Evolutionary conservation across 2,888 invertebrate species (phyloP), one percentile per base, ranked within the genome.

Genomic region (Chrysina gloriosa): DNA sequence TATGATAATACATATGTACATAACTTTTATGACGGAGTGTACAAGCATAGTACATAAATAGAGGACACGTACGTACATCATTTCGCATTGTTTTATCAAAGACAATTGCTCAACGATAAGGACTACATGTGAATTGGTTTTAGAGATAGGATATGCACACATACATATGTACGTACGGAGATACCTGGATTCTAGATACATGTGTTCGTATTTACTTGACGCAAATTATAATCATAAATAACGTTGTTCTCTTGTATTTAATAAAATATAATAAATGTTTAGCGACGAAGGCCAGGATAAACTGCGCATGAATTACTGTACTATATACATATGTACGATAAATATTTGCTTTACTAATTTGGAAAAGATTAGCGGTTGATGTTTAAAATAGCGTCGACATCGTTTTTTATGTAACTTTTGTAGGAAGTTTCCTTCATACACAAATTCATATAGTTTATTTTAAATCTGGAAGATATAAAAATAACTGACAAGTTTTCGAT

Each of bases 261-360:
- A 52, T 52, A 52, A 52, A 52, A 52, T 52, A 52, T 52, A 52
- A 52, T 52, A 52, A 52, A 52, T 52, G 31, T 31, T 52, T 31
- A 16, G 16, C n/a, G 14, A 19, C 52, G 52, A 52, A 34, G 31
- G 52, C 31, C 29, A 9, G 19, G n/a, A 52, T 52, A 52, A 29
- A 31, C 31, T 52, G 52, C 52, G 52, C 31, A 52, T 52, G 52
- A 31, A 52, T 52, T 52, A 52, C 52, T 31, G 19, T 21, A 45
- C 45, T 45, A 16, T 31, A 29, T 29, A 52, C 52, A 52, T 52
- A 29, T 52, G 31, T 52, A 52, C 31, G 52, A 31, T 52, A 52
- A 52, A 52, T 52, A 52, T 52, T 52, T 52, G 52, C 31, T 31
- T 31, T 52, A 31, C 31, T 52, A 52, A 52, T 52, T 52, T 52